Evolutionary conservation across 1,140 invertebrate genomes (phyloP), one percentile per base, ranked within the genome.

Genomic region (Idris sp.): DNA sequence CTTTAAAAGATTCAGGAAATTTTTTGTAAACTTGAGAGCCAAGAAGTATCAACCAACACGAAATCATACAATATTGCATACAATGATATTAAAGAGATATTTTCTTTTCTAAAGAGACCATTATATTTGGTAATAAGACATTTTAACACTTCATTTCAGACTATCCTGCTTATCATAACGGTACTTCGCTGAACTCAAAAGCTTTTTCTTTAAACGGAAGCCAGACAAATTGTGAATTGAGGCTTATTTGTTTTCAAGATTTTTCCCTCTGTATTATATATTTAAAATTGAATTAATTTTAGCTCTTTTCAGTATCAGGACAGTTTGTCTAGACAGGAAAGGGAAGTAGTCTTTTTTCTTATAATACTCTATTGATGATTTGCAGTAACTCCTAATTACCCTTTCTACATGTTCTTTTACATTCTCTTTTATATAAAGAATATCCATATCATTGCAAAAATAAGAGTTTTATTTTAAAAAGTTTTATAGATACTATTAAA

Each of bases 291-390:
- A 76, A 67, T 71, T 71, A 48, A 61, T 65, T 59, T 31, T 46
- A 51, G 6, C 43, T 75, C 64, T 64, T 8, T 22, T 64, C 59
- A 30, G 40, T 40, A 67, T 67, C 62, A 67, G 62, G 62, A 56
- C 67, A 76, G 67, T 76, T 76, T 76, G 74, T 76, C 74, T 76
- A 76, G 74, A 76, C 74, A 72, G 74, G 67, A 76, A 71, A 40
- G 74, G 65, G 67, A 72, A 71, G 61, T 71, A 67, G 61, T 62
- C 67, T 69, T 68, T 69, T n/a, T 72, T 43, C 61, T 68, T 35
- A 49, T 28, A 72, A 71, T 61, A 69, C 72, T 14, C 67, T 33
- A 76, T 76, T 76, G 74, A 76, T 67, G 74, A 71, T 75, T 65
- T 61, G 59, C 65, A 71, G 72, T 64, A 64, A 30, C 38, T 61